Conservation (phyloP, 2,888 invertebrate genomes). For the Scaptomyza polygonia region DNA sequence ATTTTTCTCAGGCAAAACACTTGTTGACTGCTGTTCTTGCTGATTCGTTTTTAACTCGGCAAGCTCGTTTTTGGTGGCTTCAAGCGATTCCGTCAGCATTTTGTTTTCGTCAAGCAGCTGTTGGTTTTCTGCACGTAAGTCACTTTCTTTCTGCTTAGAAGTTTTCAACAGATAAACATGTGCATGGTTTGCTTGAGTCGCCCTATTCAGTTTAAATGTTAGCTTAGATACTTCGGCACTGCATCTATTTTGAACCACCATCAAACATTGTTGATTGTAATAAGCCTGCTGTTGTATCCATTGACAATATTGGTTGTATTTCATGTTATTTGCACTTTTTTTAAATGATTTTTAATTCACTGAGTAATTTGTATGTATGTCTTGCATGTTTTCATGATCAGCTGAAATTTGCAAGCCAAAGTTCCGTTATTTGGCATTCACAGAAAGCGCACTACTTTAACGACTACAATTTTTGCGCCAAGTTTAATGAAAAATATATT, state of each 20-base stretch:
- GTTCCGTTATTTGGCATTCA: background rate
- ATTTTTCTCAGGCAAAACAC: slow-evolving; percentile 1
- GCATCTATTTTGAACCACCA: background rate
- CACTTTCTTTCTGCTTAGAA: background rate
- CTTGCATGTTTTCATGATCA: background rate
- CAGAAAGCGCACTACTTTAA: background rate
- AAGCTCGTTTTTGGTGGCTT: background rate
- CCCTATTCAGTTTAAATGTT: background rate
- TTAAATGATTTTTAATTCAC: background rate
- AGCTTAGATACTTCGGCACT: background rate
- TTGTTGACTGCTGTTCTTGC: background rate
- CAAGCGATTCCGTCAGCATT: background rate
- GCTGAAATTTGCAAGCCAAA: background rate
- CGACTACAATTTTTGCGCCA: no score
- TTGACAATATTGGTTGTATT: background rate
- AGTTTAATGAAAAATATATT: background rate
- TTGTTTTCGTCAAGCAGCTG: slow-evolving; percentile 1
- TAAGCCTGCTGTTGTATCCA: background rate
- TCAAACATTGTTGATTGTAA: no score
- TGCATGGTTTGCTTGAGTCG: background rate
- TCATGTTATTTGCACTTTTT: background rate
- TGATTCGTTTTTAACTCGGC: background rate
- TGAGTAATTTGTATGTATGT: background rate
- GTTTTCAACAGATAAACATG: background rate
- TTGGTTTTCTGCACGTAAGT: background rate